A percentile compares a stretch with the other conserved stretches of the same genome.
These are phyloP conservation scores for Danaus melanippus DNA, from an alignment of 1,140 invertebrate species.

Conservation along the genomic window DNA sequence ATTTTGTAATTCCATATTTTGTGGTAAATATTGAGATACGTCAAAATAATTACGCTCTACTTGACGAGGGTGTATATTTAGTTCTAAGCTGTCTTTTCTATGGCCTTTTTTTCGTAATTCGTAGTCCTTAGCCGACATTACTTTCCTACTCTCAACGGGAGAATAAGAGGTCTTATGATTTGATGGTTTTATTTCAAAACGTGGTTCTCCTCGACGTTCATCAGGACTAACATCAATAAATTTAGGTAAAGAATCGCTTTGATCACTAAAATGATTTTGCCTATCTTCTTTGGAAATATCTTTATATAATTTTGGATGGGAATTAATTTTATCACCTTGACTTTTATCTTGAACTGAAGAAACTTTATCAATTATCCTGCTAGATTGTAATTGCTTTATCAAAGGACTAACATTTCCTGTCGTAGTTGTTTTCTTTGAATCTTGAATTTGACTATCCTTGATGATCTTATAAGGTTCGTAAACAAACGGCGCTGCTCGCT, in stretches of 20 bases:
- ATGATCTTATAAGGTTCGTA: conserved; percentile 70
- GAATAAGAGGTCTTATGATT: conserved; percentile 57
- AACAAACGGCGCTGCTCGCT: conserved; percentile 53
- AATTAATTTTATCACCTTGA: conserved; percentile 40
- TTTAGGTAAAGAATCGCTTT: conserved; percentile 23
- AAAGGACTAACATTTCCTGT: conserved; percentile 57
- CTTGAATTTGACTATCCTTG: conserved; percentile 47
- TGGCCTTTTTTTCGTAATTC: conserved; percentile 24
- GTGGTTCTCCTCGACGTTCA: conserved; percentile 50
- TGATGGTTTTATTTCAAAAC: conserved; percentile 45
- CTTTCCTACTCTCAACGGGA: conserved; percentile 50
- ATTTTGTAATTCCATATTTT: conserved; percentile 32
- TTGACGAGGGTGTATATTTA: conserved; percentile 13
- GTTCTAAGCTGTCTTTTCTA: conserved; percentile 12
- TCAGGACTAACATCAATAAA: conserved; percentile 51
- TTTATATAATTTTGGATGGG: conserved; percentile 40
- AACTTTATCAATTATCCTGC: conserved; percentile 50
- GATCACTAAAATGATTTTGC: conserved; percentile 22
- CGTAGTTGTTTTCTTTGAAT: conserved; percentile 58
- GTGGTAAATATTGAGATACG: conserved; percentile 43
- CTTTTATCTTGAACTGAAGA: conserved; percentile 39
- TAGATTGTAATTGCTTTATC: conserved; percentile 60
- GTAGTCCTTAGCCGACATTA: conserved; percentile 50
- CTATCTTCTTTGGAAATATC: conserved; percentile 57
- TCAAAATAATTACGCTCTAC: conserved; percentile 34